Base-by-base conservation (phyloP, 2,797 vertebrate species). In the Lutjanus campechanus region DNA sequence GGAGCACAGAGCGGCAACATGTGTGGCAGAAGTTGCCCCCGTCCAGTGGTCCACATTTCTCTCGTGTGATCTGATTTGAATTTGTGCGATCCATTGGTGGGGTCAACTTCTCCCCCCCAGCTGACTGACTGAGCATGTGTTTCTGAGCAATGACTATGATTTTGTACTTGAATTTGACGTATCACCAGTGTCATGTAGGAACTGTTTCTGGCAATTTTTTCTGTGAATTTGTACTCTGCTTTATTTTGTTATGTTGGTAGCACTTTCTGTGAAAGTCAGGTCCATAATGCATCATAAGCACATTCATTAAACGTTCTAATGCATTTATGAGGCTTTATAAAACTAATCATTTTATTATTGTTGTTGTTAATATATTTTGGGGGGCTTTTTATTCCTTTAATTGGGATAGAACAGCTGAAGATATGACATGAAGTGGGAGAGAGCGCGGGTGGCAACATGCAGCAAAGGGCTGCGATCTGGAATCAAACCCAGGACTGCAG, bases 101-200 rank as follows among this genome's bases (percentile, higher is more conserved):
- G 90, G 87, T 85, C 91, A 90, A 77, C 89, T 88, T 91, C 83
- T 90, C n/a, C 83, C 79, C 29, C 69, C 64, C 65, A 22, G 73
- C 83, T 63, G 67, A 69, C 82, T 50, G 71, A 82, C 20, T 72
- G 83, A 83, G 90, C 91, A 91, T 91, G 91, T 73, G 61, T 77
- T 65, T 82, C 51, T 84, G 58, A 64, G 69, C 25, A 19, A n/a
- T 25, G 62, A 25, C 49, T 20, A 15, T 60, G 65, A 49, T 25
- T 50, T 25, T 68, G 5, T 54, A 19, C 10, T 22, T 65, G 50
- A 40, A 41, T 20, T 51, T 29, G 12, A 55, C 16, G 17, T 20
- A 11, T 56, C 53, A 10, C 8, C 20, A 17, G 11, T 70, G 43
- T 59, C 25, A 15, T 72, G 63, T 22, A 12, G 19, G 4, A 59